Conservation (phyloP, 2,113 vertebrate species). For the Odontesthes bonariensis region DNA sequence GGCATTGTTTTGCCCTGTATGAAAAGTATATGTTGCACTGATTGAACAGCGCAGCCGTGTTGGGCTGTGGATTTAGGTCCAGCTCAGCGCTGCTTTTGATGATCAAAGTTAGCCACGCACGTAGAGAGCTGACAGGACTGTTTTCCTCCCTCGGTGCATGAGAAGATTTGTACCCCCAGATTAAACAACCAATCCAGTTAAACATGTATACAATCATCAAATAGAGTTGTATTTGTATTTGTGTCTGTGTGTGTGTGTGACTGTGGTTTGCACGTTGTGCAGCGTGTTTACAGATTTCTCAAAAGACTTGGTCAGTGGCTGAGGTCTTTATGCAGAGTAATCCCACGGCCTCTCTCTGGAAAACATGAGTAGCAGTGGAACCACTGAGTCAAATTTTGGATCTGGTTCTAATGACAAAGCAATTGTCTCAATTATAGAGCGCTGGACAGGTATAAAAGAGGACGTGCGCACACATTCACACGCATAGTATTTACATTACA, state of each 20-base stretch:
- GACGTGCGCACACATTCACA: not conserved
- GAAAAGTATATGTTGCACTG: not conserved
- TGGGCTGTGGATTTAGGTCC: not conserved
- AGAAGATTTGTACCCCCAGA: not conserved
- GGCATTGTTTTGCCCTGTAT: not conserved
- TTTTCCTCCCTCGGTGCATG: not conserved
- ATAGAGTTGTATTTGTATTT: slow-evolving; percentile 10
- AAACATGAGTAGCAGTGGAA: slow-evolving; percentile 87
- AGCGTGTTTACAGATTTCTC: slow-evolving; percentile 33
- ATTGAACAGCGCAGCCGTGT: not conserved
- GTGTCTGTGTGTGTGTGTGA: slow-evolving; percentile 3
- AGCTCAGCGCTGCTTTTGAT: not conserved
- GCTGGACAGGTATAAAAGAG: slow-evolving; percentile 83
- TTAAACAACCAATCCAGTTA: not conserved
- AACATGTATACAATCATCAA: slow-evolving; percentile 15
- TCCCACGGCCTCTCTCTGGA: slow-evolving; percentile 88
- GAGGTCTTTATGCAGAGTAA: slow-evolving; percentile 86
- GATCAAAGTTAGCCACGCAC: not conserved
- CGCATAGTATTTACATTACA: not conserved
- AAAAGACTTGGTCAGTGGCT: slow-evolving; percentile 55
- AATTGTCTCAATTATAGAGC: slow-evolving; percentile 79
- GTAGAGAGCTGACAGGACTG: not conserved
- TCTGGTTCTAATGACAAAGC: slow-evolving; percentile 91
- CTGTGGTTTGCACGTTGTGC: slow-evolving; percentile 12
- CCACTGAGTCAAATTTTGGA: slow-evolving; percentile 94